These are phyloP conservation scores for Cirrhinus mrigala DNA, from an alignment of 2,797 vertebrate species.

Conservation along the genomic window DNA sequence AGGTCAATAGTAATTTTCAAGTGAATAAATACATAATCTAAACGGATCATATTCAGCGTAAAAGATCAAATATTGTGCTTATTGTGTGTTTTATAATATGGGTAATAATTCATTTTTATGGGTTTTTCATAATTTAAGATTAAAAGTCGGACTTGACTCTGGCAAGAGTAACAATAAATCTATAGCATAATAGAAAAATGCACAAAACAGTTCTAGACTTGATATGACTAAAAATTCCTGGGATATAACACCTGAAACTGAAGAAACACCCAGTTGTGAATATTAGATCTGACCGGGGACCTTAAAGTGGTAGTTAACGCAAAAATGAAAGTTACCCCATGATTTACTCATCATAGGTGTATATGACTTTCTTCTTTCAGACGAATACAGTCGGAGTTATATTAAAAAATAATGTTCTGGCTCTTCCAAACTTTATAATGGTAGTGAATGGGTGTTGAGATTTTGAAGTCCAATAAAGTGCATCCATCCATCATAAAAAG, in stretches of 20 bases:
- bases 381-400: too few species aligned
- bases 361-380: too few species aligned
- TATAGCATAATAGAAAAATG: neutral
- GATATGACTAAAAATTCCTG: too few species aligned
- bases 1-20: neutral
- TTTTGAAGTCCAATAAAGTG: too few species aligned
- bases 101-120: neutral
- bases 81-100: neutral
- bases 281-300: constrained; percentile 1
- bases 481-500: too few species aligned
- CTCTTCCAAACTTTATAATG: too few species aligned
- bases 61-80: neutral
- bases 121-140: neutral
- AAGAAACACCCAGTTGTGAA: neutral
- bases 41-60: too few species aligned
- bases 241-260: neutral
- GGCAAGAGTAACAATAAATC: neutral
- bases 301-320: neutral
- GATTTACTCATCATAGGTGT: too few species aligned
- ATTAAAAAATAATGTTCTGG: too few species aligned
- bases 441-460: too few species aligned
- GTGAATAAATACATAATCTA: neutral
- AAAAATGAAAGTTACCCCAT: neutral
- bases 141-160: neutral
- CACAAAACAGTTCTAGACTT: neutral